A percentile compares a stretch with the other conserved stretches of the same genome.
Evolutionary conservation across 2,888 invertebrate genomes (phyloP).

Genomic region (Scelioninae gen. 1): DNA sequence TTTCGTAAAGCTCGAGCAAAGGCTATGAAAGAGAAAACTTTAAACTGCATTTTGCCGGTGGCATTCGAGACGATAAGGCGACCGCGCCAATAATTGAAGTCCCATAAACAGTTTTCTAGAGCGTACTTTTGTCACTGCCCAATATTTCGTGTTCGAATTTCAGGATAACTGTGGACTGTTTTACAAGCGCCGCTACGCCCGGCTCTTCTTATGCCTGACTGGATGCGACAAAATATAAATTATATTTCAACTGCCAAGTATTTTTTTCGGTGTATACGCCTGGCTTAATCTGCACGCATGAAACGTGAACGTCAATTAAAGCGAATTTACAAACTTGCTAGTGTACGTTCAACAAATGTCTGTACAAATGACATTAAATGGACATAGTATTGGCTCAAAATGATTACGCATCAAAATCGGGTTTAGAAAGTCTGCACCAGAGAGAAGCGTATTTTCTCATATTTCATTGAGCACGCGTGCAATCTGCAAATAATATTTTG

Average conservation of each 20-base stretch:
- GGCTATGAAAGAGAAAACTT: slow-evolving; percentile 59
- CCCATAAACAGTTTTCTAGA: slow-evolving; percentile 5
- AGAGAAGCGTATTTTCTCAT: neutral
- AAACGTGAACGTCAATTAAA: slow-evolving; percentile 41
- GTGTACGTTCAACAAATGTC: slow-evolving; percentile 23
- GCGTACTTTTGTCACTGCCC: slow-evolving; percentile 15
- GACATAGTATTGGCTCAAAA: slow-evolving; percentile 2
- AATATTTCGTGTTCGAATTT: slow-evolving; percentile 19
- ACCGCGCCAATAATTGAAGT: slow-evolving; percentile 23
- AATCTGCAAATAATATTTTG: neutral
- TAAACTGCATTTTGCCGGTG: slow-evolving; percentile 41
- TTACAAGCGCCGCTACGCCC: slow-evolving; percentile 8
- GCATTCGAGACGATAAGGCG: slow-evolving; percentile 20
- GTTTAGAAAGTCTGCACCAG: neutral
- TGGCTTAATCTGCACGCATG: slow-evolving; percentile 10
- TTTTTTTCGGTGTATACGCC: slow-evolving; percentile 8
- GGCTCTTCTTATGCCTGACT: slow-evolving; percentile 8
- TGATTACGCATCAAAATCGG: slow-evolving; percentile 8
- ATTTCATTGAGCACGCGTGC: slow-evolving; percentile 6
- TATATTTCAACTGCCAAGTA: slow-evolving; percentile 27
- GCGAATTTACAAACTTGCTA: slow-evolving; percentile 21
- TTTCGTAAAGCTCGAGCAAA: slow-evolving; percentile 48
- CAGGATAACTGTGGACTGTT: too few relatives aligned
- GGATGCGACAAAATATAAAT: slow-evolving; percentile 28
- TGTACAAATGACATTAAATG: slow-evolving; percentile 20